phyloP scores from a whole-genome alignment of 2,113 vertebrate genomes.

The Balaenoptera acutorostrata region DNA sequence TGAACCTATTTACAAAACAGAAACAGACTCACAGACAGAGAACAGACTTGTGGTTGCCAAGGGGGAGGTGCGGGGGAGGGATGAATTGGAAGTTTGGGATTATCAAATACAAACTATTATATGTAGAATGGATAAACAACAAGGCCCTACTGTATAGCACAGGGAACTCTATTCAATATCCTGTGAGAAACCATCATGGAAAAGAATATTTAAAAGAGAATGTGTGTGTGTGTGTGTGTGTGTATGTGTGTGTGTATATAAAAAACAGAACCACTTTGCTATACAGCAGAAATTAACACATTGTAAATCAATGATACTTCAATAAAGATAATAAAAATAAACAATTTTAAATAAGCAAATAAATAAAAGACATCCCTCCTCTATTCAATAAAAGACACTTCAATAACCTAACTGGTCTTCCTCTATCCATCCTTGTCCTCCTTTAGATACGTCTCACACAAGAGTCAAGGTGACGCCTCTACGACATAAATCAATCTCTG shows the following conservation, averaged over 20 bases:
- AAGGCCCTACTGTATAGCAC: background rate
- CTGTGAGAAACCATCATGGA: background rate
- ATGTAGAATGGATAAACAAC: background rate
- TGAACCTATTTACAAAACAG: too few species aligned
- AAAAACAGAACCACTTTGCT: background rate
- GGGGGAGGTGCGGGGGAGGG: fast-evolving
- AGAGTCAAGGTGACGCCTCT: fast-evolving
- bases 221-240: background rate
- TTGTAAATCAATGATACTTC: background rate
- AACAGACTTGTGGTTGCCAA: background rate
- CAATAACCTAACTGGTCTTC: background rate
- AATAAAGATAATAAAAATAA: too few species aligned
- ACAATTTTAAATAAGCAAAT: too few species aligned
- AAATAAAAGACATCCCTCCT: background rate
- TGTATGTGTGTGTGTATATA: too few species aligned
- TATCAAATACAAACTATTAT: background rate
- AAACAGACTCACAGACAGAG: background rate
- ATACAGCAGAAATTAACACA: background rate
- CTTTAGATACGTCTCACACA: background rate
- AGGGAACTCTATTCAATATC: background rate
- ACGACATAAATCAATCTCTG: fast-evolving
- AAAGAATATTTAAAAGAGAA: background rate
- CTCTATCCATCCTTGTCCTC: background rate
- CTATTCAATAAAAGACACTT: background rate
- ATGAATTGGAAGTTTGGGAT: background rate